Conservation (phyloP, 35 echinoderm and acorn worm genomes). For the Hemicentrotus pulcherrimus region DNA sequence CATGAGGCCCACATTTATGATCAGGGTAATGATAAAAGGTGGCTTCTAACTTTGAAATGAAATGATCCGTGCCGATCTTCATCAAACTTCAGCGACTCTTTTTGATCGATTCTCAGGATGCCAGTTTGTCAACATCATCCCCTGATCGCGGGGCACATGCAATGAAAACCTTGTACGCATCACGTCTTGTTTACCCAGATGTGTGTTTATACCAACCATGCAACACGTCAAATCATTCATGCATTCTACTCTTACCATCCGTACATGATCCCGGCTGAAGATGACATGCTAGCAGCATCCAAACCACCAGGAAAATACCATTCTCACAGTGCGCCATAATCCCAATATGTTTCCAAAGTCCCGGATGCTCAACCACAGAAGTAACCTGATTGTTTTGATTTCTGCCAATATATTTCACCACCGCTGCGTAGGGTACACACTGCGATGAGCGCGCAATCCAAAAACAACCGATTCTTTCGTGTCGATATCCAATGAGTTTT, state of each 20-base stretch:
- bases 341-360: not conserved
- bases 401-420: not conserved
- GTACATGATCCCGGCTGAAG: not conserved
- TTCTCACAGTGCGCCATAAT: not conserved
- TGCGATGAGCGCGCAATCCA: not conserved
- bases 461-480: not conserved
- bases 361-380: conserved; percentile 9
- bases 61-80: not conserved
- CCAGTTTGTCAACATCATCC: not conserved
- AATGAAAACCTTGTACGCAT: not conserved
- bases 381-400: conserved; percentile 12
- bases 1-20: not conserved
- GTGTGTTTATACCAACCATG: not conserved
- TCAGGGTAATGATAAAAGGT: not conserved
- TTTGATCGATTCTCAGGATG: not conserved
- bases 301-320: not conserved
- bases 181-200: not conserved
- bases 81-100: not conserved
- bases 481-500: not conserved
- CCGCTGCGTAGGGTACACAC: not conserved
- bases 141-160: not conserved
- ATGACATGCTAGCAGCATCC: not conserved
- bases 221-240: not conserved
- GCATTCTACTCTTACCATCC: not conserved
- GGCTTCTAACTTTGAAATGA: not conserved